Percentiles rank a stretch among this genome's conserved stretches.
Conservation (phyloP, 1,140 invertebrate genomes). For the Orchesella cincta region DNA sequence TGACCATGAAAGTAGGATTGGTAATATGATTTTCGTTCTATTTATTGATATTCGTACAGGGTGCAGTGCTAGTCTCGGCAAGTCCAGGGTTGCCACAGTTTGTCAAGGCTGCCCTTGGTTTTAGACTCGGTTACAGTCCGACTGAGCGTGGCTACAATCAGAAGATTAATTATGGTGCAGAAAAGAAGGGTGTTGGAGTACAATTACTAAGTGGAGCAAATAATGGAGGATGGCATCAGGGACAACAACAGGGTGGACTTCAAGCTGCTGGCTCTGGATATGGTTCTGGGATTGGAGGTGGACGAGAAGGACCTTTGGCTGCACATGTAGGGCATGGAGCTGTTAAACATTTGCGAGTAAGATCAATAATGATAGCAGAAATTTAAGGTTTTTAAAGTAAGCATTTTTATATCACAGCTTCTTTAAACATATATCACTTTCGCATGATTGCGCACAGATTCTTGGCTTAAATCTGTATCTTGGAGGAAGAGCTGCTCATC, state of each 20-base stretch:
- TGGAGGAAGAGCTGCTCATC: constrained; percentile 2
- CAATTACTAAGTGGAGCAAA: neutral
- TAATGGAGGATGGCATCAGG: neutral
- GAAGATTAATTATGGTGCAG: neutral
- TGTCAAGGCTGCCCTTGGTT: constrained; percentile 37
- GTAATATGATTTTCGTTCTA: neutral
- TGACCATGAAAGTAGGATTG: constrained; percentile 23
- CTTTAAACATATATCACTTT: neutral
- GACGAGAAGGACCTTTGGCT: neutral
- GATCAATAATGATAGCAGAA: neutral
- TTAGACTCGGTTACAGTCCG: constrained; percentile 36
- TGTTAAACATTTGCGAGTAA: neutral
- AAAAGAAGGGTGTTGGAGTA: constrained; percentile 9
- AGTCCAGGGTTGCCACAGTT: constrained; percentile 28
- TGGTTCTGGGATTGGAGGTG: neutral
- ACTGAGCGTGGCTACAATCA: constrained; percentile 26
- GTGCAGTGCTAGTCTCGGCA: constrained; percentile 30
- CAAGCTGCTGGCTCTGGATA: neutral
- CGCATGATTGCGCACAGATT: constrained; percentile 6
- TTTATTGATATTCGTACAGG: constrained; percentile 6
- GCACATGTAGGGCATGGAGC: neutral
- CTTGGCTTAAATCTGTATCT: constrained; percentile 14
- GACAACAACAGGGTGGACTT: neutral
- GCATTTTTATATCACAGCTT: neutral
- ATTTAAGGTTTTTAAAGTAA: neutral